These are phyloP conservation scores for Entomyzon cyanotis DNA, from an alignment of 2,113 vertebrate genomes.

Conservation along the genomic window DNA sequence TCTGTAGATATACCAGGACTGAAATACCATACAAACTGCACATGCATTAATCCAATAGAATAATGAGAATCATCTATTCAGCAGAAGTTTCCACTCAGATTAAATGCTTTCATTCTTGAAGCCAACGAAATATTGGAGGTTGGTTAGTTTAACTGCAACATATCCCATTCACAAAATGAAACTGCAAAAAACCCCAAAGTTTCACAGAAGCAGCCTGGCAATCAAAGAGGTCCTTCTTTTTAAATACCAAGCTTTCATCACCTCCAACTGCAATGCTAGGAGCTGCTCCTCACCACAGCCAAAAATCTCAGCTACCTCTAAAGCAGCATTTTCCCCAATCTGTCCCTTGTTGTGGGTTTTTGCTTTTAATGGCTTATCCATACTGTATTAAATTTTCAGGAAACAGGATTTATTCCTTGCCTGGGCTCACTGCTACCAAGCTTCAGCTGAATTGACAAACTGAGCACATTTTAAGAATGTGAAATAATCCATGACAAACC, in stretches of 20 bases:
- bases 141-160: neutral
- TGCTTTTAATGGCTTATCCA: neutral
- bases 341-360: neutral
- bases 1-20: neutral
- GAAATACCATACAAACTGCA: neutral
- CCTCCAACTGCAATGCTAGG: neutral
- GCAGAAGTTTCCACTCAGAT: constrained; percentile 23
- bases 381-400: neutral
- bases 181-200: neutral
- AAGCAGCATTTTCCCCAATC: neutral
- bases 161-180: constrained; percentile 27
- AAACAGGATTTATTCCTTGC: neutral
- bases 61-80: neutral
- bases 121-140: neutral
- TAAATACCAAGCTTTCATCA: constrained; percentile 35
- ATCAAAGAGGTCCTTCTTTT: neutral
- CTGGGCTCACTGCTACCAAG: neutral
- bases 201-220: neutral
- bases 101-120: neutral
- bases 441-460: neutral
- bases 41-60: neutral
- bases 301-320: constrained; percentile 40
- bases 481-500: neutral
- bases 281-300: neutral
- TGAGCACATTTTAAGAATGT: neutral